These are phyloP conservation scores for Rhynchopsitta pachyrhyncha DNA, from an alignment of 2,113 vertebrate species.

Conservation along the genomic window DNA sequence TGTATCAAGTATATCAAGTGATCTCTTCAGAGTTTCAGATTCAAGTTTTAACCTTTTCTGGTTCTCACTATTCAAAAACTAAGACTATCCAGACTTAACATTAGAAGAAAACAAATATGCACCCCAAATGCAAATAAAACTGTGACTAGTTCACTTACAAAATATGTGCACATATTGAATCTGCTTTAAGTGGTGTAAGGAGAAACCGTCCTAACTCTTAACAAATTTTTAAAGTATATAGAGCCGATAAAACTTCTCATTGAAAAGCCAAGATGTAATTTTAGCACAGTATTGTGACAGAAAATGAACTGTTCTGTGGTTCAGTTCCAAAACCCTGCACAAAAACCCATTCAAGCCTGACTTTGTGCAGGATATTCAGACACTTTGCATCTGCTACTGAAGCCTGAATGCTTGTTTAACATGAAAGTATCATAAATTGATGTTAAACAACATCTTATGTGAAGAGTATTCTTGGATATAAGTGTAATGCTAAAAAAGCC, in stretches of 20 bases:
- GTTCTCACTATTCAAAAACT: neutral
- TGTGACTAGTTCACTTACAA: neutral
- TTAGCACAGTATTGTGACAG: neutral
- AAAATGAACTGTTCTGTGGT: neutral
- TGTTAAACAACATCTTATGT: neutral
- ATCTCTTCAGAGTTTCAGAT: neutral
- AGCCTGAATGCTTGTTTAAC: neutral
- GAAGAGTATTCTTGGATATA: neutral
- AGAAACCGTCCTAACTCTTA: neutral
- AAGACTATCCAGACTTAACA: neutral
- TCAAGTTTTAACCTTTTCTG: neutral
- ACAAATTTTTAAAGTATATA: neutral
- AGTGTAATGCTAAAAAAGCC: neutral
- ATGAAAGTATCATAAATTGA: neutral
- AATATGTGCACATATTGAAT: neutral
- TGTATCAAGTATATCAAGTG: neutral
- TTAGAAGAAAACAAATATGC: neutral
- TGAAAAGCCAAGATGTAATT: neutral
- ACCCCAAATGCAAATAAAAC: neutral
- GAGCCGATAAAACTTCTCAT: neutral
- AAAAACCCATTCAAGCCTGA: neutral
- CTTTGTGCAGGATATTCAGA: neutral
- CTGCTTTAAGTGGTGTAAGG: neutral
- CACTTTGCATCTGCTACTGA: neutral
- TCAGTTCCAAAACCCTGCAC: neutral